phyloP scores from a whole-genome alignment of 2,113 vertebrate genomes.

The Odontesthes bonariensis region DNA sequence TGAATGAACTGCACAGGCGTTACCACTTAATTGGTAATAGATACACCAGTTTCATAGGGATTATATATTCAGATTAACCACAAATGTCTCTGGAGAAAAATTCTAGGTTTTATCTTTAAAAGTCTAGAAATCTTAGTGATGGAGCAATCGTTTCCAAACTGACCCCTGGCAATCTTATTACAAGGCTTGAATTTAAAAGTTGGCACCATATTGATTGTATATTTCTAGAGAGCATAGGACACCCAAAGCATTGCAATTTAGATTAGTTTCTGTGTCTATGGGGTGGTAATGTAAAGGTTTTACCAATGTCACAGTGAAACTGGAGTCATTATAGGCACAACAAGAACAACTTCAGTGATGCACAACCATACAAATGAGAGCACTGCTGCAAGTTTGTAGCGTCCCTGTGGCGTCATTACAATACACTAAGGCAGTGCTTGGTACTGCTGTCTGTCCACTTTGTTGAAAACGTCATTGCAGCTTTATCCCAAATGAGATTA shows the following conservation, averaged over 20 bases:
- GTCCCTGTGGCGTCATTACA: neutral
- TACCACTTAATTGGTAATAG: neutral
- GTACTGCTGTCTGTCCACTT: neutral
- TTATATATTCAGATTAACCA: too few species aligned
- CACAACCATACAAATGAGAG: too few species aligned
- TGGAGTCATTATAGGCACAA: neutral
- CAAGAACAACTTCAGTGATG: neutral
- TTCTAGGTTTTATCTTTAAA: neutral
- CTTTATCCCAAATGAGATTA: neutral
- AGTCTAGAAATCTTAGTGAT: neutral
- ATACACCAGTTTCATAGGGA: too few species aligned
- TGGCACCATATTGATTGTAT: neutral
- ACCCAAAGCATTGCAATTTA: neutral
- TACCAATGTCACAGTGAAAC: neutral
- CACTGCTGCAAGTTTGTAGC: too few species aligned
- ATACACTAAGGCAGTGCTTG: neutral
- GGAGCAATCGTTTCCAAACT: neutral
- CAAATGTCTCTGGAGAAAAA: too few species aligned
- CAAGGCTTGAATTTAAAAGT: neutral
- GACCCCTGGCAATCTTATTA: neutral
- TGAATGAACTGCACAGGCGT: neutral
- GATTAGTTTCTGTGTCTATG: too few species aligned
- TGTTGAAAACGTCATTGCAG: neutral
- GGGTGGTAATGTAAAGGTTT: neutral
- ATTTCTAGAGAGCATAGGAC: neutral